Conservation (phyloP, 1,140 invertebrate species). For the Lucilia cuprina region DNA sequence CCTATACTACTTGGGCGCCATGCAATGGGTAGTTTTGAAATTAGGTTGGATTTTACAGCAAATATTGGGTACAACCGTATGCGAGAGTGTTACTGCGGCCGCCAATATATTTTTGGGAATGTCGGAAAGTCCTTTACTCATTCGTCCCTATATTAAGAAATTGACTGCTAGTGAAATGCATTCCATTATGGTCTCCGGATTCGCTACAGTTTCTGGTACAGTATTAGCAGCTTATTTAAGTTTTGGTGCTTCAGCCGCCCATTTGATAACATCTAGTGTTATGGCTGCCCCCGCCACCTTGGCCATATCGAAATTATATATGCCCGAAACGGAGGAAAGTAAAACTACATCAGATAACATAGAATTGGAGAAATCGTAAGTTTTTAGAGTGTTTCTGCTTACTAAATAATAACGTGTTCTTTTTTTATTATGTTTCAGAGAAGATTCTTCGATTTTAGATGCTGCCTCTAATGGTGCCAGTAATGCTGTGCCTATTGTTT, state of each 20-base stretch:
- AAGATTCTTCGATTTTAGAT: conserved; percentile 83
- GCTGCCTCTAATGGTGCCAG: conserved; percentile 88
- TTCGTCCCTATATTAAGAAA: conserved; percentile 79
- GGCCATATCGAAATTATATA: conserved; percentile 87
- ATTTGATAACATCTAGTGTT: conserved; percentile 88
- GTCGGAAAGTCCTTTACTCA: conserved; percentile 88
- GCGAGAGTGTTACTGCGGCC: conserved; percentile 89
- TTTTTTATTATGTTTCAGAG: conserved; percentile 64
- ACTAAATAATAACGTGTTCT: conserved; percentile 17
- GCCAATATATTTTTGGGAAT: conserved; percentile 91
- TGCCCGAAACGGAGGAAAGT: conserved; percentile 85
- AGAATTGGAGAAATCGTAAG: conserved; percentile 70
- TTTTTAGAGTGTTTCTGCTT: conserved; percentile 34
- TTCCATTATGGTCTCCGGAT: conserved; percentile 91
- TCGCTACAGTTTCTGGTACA: conserved; percentile 92
- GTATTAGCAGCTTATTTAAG: conserved; percentile 91
- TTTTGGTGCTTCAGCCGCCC: conserved; percentile 84
- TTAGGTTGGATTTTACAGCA: conserved; percentile 78
- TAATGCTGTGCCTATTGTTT: conserved; percentile 80
- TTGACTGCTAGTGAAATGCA: conserved; percentile 92
- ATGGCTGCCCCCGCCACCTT: conserved; percentile 95
- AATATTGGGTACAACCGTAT: conserved; percentile 85
- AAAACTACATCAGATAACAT: conserved; percentile 74
- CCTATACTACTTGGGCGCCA: conserved; percentile 84
- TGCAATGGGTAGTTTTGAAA: conserved; percentile 88